Conservation (phyloP, 2,113 vertebrate genomes). For the Nycticryphes semicollaris region DNA sequence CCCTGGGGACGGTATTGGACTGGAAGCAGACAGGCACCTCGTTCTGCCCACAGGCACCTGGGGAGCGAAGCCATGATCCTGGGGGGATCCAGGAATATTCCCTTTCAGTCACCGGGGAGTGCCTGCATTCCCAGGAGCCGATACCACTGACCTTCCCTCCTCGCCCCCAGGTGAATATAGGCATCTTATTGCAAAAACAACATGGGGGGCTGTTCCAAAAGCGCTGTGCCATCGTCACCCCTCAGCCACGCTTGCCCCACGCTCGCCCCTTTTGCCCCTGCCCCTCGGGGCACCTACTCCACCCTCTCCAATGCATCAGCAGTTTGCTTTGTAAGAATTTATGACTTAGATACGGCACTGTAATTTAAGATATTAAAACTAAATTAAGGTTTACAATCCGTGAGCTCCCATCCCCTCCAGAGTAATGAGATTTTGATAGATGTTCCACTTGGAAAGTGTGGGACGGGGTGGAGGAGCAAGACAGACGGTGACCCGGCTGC, state of each 20-base stretch:
- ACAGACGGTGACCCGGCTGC: background rate
- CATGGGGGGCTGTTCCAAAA: slow-evolving; percentile 30
- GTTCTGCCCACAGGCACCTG: background rate
- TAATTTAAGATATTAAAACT: slow-evolving; percentile 36
- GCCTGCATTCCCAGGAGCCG: slow-evolving; percentile 51
- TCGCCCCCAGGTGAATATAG: slow-evolving; percentile 1
- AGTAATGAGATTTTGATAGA: slow-evolving; percentile 57
- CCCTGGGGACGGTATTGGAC: background rate
- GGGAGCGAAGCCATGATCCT: slow-evolving; percentile 27
- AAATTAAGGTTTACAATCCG: slow-evolving; percentile 53
- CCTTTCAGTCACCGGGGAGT: slow-evolving; percentile 40
- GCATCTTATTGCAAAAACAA: slow-evolving; percentile 63
- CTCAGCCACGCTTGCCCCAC: slow-evolving; percentile 7
- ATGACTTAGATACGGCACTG: background rate
- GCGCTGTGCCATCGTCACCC: background rate
- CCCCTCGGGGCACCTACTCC: background rate
- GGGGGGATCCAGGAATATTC: slow-evolving; percentile 41
- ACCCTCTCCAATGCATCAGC: slow-evolving; percentile 6
- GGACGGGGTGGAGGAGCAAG: background rate
- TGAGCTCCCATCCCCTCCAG: background rate
- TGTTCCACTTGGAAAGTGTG: background rate
- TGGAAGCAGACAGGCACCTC: slow-evolving; percentile 21
- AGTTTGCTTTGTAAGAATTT: slow-evolving; percentile 26
- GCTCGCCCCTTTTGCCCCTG: background rate
- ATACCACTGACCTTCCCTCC: slow-evolving; percentile 47